Percentiles rank a stretch among this genome's conserved stretches.
These are phyloP conservation scores for Limnephilus lunatus DNA, from an alignment of 2,888 invertebrate species.

Conservation along the genomic window DNA sequence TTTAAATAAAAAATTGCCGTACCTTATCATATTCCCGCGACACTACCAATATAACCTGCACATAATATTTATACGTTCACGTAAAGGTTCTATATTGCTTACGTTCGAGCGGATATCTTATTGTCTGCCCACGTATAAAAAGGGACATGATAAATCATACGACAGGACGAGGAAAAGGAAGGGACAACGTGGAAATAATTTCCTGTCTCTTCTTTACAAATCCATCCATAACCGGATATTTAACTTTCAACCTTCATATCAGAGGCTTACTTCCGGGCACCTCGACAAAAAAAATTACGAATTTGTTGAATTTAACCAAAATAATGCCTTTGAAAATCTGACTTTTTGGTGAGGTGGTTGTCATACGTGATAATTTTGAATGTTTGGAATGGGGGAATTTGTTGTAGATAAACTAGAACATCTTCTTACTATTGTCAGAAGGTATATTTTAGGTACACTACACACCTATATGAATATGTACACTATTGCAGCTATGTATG, in stretches of 20 bases:
- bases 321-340: not conserved
- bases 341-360: not conserved
- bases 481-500: not conserved
- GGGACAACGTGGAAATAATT: constrained; percentile 36
- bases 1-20: too few relatives aligned
- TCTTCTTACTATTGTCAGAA: constrained; percentile 2
- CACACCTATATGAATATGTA: not conserved
- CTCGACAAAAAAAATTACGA: not conserved
- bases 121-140: constrained; percentile 34
- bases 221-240: constrained; percentile 39
- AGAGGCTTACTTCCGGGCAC: not conserved
- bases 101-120: constrained; percentile 22
- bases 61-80: not conserved
- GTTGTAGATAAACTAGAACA: constrained; percentile 33
- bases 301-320: not conserved
- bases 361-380: not conserved
- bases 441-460: not conserved
- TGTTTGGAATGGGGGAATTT: not conserved
- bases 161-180: not conserved
- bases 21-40: not conserved
- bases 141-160: constrained; percentile 40
- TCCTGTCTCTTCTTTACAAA: constrained; percentile 40
- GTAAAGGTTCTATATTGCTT: not conserved
- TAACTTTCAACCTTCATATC: not conserved
- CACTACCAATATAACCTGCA: not conserved